A percentile compares a stretch with the other conserved stretches of the same genome.
Conservation (phyloP, 53 echinoderm and acorn worm species). For the Henricia sp. region DNA sequence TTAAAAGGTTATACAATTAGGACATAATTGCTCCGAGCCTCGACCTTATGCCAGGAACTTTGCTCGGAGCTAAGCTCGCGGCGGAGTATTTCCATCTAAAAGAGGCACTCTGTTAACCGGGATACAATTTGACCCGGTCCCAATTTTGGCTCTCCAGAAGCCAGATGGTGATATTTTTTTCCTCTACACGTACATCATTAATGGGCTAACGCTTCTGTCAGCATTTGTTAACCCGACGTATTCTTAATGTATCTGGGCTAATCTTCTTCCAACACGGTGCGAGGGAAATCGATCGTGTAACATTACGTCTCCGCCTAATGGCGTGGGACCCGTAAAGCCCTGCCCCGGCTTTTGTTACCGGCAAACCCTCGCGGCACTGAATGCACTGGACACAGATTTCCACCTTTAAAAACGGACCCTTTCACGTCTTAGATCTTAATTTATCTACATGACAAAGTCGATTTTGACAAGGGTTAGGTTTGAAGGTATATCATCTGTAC, state of each 20-base stretch:
- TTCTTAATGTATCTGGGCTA: conserved; percentile 59
- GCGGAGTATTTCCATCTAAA: conserved; percentile 12
- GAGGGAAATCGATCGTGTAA: conserved; percentile 52
- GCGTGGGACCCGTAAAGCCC: conserved; percentile 3
- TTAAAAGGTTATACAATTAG: conserved; percentile 1
- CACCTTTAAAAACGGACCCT: no score
- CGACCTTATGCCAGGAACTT: conserved; percentile 3
- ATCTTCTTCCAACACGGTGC: conserved; percentile 46
- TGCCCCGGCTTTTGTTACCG: conserved; percentile 41
- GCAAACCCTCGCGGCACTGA: no score
- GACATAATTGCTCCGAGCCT: neutral
- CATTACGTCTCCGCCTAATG: conserved; percentile 53
- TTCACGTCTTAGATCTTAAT: no score
- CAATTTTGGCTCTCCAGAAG: no score
- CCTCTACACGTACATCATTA: neutral
- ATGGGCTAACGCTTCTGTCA: neutral
- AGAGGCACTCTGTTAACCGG: conserved; percentile 20
- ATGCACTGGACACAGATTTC: no score
- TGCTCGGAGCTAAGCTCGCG: no score
- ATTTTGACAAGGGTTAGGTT: no score
- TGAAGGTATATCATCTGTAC: no score
- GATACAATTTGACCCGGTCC: neutral
- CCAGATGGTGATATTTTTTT: no score
- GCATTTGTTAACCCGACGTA: conserved; percentile 23
- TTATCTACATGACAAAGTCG: no score